Percentiles rank a stretch among this genome's conserved stretches.
These are phyloP conservation scores for Theretra japonica DNA, from an alignment of 2,888 invertebrate species.

Conservation along the genomic window DNA sequence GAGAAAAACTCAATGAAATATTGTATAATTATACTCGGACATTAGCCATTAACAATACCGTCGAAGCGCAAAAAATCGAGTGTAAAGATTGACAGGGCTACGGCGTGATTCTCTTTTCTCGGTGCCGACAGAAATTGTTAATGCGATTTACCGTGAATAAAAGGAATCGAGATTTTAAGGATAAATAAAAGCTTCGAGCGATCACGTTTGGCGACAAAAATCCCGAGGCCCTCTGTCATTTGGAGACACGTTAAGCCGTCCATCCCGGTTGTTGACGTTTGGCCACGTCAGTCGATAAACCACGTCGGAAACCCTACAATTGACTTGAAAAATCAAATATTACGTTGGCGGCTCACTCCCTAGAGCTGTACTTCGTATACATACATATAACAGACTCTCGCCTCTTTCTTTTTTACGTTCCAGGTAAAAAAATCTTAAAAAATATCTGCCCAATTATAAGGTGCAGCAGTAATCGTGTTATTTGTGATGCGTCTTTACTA, in stretches of 20 bases:
- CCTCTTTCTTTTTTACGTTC: too few species aligned
- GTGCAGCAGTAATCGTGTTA: too few species aligned
- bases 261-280: not conserved
- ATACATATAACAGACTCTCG: too few species aligned
- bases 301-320: too few species aligned
- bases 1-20: constrained; percentile 74
- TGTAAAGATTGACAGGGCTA: constrained; percentile 59
- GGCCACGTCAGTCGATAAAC: too few species aligned
- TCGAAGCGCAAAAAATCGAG: constrained; percentile 57
- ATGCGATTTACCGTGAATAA: constrained; percentile 7
- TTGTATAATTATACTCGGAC: constrained; percentile 74
- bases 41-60: constrained; percentile 59
- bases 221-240: not conserved
- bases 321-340: too few species aligned
- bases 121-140: constrained; percentile 4
- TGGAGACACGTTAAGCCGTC: not conserved
- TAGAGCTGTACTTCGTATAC: too few species aligned
- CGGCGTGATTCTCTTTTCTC: constrained; percentile 44
- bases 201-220: not conserved
- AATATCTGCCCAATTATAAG: too few species aligned
- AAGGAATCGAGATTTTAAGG: constrained; percentile 9
- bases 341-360: too few species aligned
- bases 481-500: too few species aligned
- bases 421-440: too few species aligned
- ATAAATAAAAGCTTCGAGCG: not conserved